Conservation (phyloP, 2,113 vertebrate genomes). For the Mohoua ochrocephala region DNA sequence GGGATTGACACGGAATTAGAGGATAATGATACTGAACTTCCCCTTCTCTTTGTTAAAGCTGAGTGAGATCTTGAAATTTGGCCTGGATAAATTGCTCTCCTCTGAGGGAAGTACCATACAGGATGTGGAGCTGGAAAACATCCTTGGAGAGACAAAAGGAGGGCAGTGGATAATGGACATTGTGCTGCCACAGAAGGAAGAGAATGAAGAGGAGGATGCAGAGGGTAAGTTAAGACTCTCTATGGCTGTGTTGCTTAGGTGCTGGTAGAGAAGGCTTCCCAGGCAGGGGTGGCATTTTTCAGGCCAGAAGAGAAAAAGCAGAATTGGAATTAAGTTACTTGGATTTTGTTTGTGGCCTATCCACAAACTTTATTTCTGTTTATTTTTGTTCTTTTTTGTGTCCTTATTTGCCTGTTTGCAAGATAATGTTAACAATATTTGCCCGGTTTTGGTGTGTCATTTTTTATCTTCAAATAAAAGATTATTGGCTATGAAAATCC, state of each 20-base stretch:
- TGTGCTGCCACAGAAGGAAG: conserved; percentile 13
- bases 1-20: neutral
- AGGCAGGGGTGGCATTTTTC: neutral
- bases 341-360: neutral
- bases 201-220: conserved; percentile 42
- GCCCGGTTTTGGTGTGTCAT: neutral
- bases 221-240: conserved; percentile 57
- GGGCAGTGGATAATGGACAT: conserved; percentile 78
- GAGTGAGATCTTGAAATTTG: conserved; percentile 90
- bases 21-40: neutral
- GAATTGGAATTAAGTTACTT: neutral
- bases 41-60: conserved; percentile 70
- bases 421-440: neutral
- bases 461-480: neutral
- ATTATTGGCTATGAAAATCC: neutral
- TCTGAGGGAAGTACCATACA: conserved; percentile 81
- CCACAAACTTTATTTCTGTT: neutral
- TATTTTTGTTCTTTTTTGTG: neutral
- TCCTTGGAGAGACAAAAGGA: conserved; percentile 79
- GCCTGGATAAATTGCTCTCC: conserved; percentile 86
- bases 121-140: conserved; percentile 78
- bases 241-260: neutral
- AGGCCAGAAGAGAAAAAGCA: neutral
- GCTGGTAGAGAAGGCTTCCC: neutral
- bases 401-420: neutral